Evolutionary conservation across 2,797 vertebrate genomes (phyloP).

Genomic region (Lacerta bilineata): DNA sequence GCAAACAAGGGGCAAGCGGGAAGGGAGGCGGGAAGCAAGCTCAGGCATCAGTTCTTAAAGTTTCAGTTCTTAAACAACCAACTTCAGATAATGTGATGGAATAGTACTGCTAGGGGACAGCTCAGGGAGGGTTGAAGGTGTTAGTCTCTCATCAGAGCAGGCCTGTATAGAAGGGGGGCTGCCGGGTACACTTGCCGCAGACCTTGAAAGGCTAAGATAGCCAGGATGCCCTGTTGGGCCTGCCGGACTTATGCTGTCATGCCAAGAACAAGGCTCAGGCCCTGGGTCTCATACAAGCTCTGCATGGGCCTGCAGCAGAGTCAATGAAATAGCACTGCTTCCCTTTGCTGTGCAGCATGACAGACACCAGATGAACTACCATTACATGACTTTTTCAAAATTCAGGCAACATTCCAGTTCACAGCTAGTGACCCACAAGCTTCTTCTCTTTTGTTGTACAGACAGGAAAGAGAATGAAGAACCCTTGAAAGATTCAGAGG

Average conservation of each 20-base stretch:
- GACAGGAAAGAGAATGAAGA: slow-evolving; percentile 71
- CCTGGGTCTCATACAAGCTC: no score
- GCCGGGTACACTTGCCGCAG: no score
- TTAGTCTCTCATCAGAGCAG: neutral
- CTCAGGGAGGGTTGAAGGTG: neutral
- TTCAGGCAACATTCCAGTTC: neutral
- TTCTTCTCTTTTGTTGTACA: slow-evolving; percentile 33
- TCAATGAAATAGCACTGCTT: neutral
- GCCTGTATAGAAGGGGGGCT: no score
- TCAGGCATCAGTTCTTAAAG: neutral
- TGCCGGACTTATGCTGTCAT: no score
- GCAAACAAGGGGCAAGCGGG: no score
- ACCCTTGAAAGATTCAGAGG: slow-evolving; percentile 44
- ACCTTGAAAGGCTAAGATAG: no score
- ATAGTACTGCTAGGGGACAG: neutral
- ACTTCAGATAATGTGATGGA: neutral
- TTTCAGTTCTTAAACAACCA: neutral
- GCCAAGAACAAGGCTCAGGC: no score
- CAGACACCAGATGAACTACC: neutral
- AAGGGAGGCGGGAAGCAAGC: no score
- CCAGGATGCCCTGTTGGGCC: no score
- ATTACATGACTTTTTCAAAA: neutral
- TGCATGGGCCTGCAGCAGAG: no score
- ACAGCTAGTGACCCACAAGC: neutral
- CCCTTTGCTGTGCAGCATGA: neutral